Conservation (phyloP, 2,113 vertebrate species). For the Ploceus nigricollis region DNA sequence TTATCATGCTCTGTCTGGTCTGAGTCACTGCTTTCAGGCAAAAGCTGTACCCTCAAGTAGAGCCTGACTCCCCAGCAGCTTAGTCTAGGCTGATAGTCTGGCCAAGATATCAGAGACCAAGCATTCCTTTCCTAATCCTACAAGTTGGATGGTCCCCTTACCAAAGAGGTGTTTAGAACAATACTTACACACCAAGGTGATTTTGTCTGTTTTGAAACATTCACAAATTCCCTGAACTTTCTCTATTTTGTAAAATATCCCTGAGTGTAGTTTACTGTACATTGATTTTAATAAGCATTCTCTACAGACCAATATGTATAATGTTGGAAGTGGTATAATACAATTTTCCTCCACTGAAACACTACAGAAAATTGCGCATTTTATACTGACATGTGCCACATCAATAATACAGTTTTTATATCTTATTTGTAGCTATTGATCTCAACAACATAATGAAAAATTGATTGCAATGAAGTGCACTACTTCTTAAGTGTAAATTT, state of each 20-base stretch:
- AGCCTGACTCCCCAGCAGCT: background rate
- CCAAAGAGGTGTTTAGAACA: background rate
- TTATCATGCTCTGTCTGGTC: background rate
- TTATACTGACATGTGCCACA: constrained; percentile 74
- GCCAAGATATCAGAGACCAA: background rate
- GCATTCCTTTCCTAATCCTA: background rate
- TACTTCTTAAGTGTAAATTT: constrained; percentile 81
- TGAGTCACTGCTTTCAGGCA: background rate
- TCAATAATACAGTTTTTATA: constrained; percentile 83
- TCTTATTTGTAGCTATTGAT: constrained; percentile 84
- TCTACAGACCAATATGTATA: constrained; percentile 75
- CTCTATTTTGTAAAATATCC: constrained; percentile 62
- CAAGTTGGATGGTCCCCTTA: background rate
- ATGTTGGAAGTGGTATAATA: constrained; percentile 74
- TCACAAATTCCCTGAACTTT: constrained; percentile 48
- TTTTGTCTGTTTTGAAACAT: constrained; percentile 2
- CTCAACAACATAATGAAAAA: constrained; percentile 80
- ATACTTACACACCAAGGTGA: constrained; percentile 13
- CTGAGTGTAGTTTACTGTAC: constrained; percentile 62
- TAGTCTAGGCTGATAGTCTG: background rate
- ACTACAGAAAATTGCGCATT: constrained; percentile 73
- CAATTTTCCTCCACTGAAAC: constrained; percentile 73
- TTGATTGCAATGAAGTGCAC: constrained; percentile 75
- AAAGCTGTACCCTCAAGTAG: background rate
- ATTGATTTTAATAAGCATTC: constrained; percentile 80